These are phyloP conservation scores for Scaptomyza polygonia DNA, from an alignment of 2,888 invertebrate species.

Conservation along the genomic window DNA sequence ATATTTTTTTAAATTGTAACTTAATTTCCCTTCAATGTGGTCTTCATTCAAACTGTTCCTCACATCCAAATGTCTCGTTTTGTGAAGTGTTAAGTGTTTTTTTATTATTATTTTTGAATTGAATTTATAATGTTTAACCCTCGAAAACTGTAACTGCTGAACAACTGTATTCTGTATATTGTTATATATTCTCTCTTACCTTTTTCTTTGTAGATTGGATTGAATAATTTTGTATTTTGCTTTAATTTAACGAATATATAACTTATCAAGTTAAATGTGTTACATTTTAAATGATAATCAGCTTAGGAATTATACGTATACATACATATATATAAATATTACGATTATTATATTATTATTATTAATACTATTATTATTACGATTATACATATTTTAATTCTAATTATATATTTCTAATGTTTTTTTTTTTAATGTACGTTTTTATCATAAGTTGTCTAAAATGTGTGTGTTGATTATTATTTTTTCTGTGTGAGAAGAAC, in stretches of 20 bases:
- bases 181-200: conserved; percentile 24
- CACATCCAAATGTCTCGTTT: conserved; percentile 17
- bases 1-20: conserved; percentile 15
- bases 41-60: background rate
- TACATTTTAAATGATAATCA: conserved; percentile 70
- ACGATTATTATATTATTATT: conserved; percentile 28
- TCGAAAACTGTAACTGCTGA: conserved; percentile 9
- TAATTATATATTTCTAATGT: conserved; percentile 24
- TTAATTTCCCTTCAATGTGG: background rate
- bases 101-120: background rate
- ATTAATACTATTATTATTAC: conserved; percentile 15
- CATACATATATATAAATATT: too few relatives aligned
- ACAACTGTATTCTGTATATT: conserved; percentile 39
- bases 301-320: conserved; percentile 46
- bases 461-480: conserved; percentile 5
- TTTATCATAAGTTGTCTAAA: conserved; percentile 13
- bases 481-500: conserved; percentile 19
- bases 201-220: conserved; percentile 28
- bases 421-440: conserved; percentile 29
- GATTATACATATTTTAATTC: conserved; percentile 16
- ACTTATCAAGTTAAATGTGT: conserved; percentile 65
- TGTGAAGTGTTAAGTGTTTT: conserved; percentile 11
- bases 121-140: background rate
- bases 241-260: conserved; percentile 56
- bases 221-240: conserved; percentile 51